phyloP scores from a whole-genome alignment of 2,113 vertebrate species.

The Athene cunicularia region DNA sequence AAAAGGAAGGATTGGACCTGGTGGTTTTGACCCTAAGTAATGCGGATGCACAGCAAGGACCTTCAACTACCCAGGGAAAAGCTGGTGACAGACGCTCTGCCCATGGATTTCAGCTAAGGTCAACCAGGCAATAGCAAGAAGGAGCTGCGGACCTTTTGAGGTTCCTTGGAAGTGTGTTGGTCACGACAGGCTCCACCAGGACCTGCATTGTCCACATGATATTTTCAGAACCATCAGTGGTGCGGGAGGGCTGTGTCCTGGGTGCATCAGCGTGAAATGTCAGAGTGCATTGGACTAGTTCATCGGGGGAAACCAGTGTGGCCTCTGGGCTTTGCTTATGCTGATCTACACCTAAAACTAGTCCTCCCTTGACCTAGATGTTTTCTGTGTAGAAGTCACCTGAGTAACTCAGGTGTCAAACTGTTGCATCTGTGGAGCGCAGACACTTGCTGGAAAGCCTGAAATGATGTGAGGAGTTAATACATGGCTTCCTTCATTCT shows the following conservation, averaged over 20 bases:
- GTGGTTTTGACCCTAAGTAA: not conserved
- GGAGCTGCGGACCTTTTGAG: not conserved
- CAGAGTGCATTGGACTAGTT: not conserved
- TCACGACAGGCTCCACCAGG: not conserved
- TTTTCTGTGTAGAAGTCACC: not conserved
- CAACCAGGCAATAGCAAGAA: not conserved
- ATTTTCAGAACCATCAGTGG: not conserved
- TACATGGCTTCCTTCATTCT: accelerated
- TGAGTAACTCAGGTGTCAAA: not conserved
- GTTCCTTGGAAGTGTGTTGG: not conserved
- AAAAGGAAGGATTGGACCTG: not conserved
- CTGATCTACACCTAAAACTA: not conserved
- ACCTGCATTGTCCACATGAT: not conserved
- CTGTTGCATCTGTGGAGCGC: not conserved
- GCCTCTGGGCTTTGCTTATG: not conserved
- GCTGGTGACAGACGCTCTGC: not conserved
- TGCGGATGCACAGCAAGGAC: not conserved
- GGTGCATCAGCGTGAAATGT: not conserved
- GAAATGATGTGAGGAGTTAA: not conserved
- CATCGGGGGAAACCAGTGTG: not conserved
- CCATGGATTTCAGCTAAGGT: not conserved
- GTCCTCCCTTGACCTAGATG: not conserved
- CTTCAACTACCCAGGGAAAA: not conserved
- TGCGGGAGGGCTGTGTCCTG: not conserved
- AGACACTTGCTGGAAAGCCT: not conserved